A percentile compares a stretch with the other conserved stretches of the same genome.
These are phyloP conservation scores for Xylophagus ater DNA, from an alignment of 2,888 invertebrate species.

Conservation along the genomic window DNA sequence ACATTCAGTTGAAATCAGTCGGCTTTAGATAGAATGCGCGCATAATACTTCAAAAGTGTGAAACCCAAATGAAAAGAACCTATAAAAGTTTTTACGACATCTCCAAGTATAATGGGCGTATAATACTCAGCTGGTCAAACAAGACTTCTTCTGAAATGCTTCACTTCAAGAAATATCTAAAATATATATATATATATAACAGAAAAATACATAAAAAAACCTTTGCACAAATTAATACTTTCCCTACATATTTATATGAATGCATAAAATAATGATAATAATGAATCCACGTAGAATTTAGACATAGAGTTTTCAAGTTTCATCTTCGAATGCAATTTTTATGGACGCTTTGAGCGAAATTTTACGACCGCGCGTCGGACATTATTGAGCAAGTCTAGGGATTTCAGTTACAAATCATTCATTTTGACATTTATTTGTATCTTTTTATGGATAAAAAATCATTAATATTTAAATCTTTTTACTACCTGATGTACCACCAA, in stretches of 20 bases:
- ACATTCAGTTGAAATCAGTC: slow-evolving; percentile 7
- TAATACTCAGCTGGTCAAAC: slow-evolving; percentile 13
- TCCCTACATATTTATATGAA: too few species aligned
- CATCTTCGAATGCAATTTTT: slow-evolving; percentile 6
- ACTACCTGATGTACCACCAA: slow-evolving; percentile 6
- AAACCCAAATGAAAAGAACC: slow-evolving; percentile 15
- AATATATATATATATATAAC: too few species aligned
- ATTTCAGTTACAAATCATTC: slow-evolving; percentile 10
- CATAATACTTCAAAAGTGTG: slow-evolving; percentile 13
- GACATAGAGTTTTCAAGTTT: not conserved
- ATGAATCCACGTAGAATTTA: too few species aligned
- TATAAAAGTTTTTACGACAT: slow-evolving; percentile 14
- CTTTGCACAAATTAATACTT: too few species aligned
- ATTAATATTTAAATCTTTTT: slow-evolving; percentile 11
- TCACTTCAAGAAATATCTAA: too few species aligned
- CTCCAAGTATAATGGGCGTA: slow-evolving; percentile 10
- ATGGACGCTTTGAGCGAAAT: slow-evolving; percentile 3
- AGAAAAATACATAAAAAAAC: too few species aligned
- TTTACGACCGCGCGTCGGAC: slow-evolving; percentile 7
- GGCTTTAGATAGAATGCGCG: slow-evolving; percentile 1
- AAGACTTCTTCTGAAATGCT: slow-evolving; percentile 8
- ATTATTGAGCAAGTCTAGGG: slow-evolving; percentile 6
- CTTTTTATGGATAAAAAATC: slow-evolving; percentile 10
- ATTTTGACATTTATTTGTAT: slow-evolving; percentile 12
- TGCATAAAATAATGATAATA: too few species aligned